These are phyloP conservation scores for Clupea harengus DNA, from an alignment of 2,113 vertebrate genomes.

Conservation along the genomic window DNA sequence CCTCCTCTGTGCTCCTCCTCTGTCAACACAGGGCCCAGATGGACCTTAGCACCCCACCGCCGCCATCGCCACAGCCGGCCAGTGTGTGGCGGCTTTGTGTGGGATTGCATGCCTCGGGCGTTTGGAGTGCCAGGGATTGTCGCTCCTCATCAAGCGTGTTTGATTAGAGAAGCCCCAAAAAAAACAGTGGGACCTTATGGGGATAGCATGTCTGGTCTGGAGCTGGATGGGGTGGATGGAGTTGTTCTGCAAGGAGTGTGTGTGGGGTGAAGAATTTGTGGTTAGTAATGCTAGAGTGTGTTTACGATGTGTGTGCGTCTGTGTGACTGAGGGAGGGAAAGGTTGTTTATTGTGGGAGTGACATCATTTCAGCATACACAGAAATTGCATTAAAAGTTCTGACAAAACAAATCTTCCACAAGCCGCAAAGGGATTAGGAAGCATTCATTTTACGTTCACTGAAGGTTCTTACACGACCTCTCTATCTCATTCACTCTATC, in stretches of 20 bases:
- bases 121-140: not conserved
- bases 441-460: not conserved
- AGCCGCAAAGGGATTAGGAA: conserved; percentile 20
- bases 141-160: not conserved
- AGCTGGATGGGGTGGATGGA: not conserved
- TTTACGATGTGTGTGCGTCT: not conserved
- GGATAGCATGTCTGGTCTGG: not conserved
- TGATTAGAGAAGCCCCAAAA: not conserved
- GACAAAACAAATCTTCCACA: conserved; percentile 14
- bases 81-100: not conserved
- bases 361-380: not conserved
- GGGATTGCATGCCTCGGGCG: not conserved
- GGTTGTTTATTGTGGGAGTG: not conserved
- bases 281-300: not conserved
- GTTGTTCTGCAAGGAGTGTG: not conserved
- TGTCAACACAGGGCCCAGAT: not conserved
- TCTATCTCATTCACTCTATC: not conserved
- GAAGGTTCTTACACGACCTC: not conserved
- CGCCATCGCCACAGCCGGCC: not conserved
- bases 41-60: not conserved
- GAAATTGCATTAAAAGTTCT: not conserved
- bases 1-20: not conserved
- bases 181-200: not conserved
- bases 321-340: not conserved
- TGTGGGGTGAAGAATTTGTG: not conserved